These are phyloP conservation scores for Proctacanthus coquilletti DNA, from an alignment of 1,140 invertebrate genomes.

Conservation along the genomic window DNA sequence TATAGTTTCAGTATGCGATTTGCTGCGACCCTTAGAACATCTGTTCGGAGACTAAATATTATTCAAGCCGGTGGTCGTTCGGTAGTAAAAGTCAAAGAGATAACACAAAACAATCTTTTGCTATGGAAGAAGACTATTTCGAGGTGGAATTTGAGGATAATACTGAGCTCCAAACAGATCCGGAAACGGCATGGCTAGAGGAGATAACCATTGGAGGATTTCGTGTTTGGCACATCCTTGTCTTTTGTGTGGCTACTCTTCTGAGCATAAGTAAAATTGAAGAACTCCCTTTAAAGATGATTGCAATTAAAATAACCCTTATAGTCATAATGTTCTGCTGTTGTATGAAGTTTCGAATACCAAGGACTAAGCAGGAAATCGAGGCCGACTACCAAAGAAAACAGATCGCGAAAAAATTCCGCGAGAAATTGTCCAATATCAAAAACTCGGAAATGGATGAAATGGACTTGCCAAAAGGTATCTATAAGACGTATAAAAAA, in stretches of 20 bases:
- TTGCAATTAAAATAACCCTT: conserved; percentile 6
- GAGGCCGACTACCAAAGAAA: conserved; percentile 76
- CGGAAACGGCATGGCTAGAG: conserved; percentile 41
- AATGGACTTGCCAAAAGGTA: conserved; percentile 66
- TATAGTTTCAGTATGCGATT: no score
- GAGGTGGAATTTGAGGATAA: no score
- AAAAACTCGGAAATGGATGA: conserved; percentile 72
- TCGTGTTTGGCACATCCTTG: conserved; percentile 47
- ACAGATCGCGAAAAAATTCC: conserved; percentile 66
- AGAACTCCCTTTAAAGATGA: no score
- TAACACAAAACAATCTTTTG: no score
- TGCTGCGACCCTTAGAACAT: no score
- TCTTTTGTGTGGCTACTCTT: conserved; percentile 38
- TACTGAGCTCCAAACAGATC: no score
- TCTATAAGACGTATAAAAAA: conserved; percentile 8
- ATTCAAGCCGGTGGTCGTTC: no score
- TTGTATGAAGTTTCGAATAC: conserved; percentile 71
- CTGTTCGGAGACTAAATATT: no score
- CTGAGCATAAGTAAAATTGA: conserved; percentile 12
- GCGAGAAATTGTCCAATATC: conserved; percentile 61
- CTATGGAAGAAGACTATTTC: no score
- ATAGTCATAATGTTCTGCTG: conserved; percentile 67
- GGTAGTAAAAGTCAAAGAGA: no score
- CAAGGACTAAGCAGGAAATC: conserved; percentile 83
- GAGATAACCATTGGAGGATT: conserved; percentile 36